Evolutionary conservation across 1,140 invertebrate genomes (phyloP), one percentile per base, ranked within the genome.

Genomic region (Drosophila biarmipes): DNA sequence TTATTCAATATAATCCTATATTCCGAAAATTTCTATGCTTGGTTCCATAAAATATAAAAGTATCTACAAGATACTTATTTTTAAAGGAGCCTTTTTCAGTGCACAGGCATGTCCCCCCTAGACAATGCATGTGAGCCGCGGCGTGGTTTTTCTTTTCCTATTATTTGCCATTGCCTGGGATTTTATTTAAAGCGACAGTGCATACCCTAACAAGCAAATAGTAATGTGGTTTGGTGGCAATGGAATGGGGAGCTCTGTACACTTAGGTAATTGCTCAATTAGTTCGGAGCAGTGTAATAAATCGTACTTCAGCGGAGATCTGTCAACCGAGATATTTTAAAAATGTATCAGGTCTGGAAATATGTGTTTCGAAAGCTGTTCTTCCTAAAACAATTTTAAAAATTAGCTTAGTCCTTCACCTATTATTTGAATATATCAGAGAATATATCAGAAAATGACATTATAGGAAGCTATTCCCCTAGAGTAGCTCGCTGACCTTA

Each of bases 101-200:
- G 27, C 14, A 38, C 62, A 17, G 54, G 51, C 35, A 49, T 38
- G 45, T 51, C 64, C 37, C 61, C 35, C 31, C 14, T 34, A 46
- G 34, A 61, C 62, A 84, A 84, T 73, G 80, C 75, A 75, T 84
- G 80, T 63, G 80, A 84, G 68, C 49, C 59, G 43, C 48, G 51
- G 21, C 35, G 59, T 51, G 46, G 35, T 40, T 29, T 48, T 71
- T 34, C 21, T 29, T 52, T 40, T 37, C 27, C 45, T 27, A 34
- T 49, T 46, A 51, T 34, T 34, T 42, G 21, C 24, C 58, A 67
- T 42, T 34, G 43, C 34, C 29, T 29, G 38, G 15, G 40, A 69
- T 46, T 68, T 55, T 5, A 17, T 17, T 66, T 40, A 29, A 19
- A 38, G 34, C 19, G 27, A 11, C 42, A 19, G 17, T 21, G 12